These are phyloP conservation scores for Lytechinus pictus DNA, from an alignment of 35 echinoderm and acorn worm species.

Conservation along the genomic window DNA sequence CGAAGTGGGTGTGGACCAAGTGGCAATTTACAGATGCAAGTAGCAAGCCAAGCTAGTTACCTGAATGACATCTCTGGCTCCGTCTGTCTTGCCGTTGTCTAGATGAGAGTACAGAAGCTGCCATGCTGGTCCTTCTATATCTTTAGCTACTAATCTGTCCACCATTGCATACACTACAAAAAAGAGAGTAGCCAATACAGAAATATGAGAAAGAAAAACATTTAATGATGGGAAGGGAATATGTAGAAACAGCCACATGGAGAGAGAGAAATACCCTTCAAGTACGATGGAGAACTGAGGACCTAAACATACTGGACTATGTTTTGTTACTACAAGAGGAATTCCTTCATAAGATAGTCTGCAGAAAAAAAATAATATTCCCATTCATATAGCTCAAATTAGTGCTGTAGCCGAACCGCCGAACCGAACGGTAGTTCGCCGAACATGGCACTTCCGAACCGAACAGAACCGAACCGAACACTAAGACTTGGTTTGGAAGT, in stretches of 20 bases:
- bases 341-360: not conserved
- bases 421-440: too few relatives aligned
- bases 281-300: too few relatives aligned
- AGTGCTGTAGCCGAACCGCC: too few relatives aligned
- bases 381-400: too few relatives aligned
- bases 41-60: not conserved
- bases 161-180: constrained; percentile 52
- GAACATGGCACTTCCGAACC: too few relatives aligned
- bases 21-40: too few relatives aligned
- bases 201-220: not conserved
- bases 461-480: too few relatives aligned
- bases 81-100: constrained; percentile 62
- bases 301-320: too few relatives aligned
- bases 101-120: constrained; percentile 70
- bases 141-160: constrained; percentile 39
- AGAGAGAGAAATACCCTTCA: not conserved
- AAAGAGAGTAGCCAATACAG: not conserved
- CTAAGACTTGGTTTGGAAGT: too few relatives aligned
- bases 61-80: constrained; percentile 65
- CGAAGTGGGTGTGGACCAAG: not conserved
- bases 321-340: not conserved
- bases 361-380: not conserved
- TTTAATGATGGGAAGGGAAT: not conserved
- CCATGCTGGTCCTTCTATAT: constrained; percentile 61
- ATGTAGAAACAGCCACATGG: not conserved